phyloP scores from a whole-genome alignment of 2,888 invertebrate genomes.

The Lumbricus terrestris region DNA sequence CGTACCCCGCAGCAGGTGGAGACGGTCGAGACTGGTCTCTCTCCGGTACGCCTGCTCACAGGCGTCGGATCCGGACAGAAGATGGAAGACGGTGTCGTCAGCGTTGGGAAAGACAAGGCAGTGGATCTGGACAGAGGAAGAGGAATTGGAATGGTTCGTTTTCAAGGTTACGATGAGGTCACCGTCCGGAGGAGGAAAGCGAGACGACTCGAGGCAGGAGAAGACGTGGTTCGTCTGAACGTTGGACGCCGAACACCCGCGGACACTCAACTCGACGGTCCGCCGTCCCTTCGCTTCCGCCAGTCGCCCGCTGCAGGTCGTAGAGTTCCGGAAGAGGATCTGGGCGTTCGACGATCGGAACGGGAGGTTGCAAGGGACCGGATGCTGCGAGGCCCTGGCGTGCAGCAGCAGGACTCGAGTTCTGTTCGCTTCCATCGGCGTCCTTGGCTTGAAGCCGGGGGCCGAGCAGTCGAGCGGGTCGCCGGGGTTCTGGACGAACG shows the following conservation, averaged over 20 bases:
- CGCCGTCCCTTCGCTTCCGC: not conserved
- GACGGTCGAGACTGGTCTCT: not conserved
- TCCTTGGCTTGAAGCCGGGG: not conserved
- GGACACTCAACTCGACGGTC: not conserved
- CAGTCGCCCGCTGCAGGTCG: not conserved
- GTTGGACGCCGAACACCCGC: not conserved
- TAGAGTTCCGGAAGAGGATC: not conserved
- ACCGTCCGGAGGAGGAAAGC: not conserved
- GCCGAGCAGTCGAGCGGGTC: slow-evolving; percentile 29
- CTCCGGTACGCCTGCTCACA: not conserved
- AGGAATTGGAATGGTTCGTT: not conserved
- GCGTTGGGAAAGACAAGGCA: not conserved
- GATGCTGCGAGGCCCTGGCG: not conserved
- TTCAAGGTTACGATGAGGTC: not conserved
- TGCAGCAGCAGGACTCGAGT: not conserved
- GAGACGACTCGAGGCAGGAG: slow-evolving; percentile 8
- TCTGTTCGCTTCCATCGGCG: not conserved
- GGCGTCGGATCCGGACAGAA: not conserved
- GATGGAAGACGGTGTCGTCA: not conserved
- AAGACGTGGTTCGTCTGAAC: not conserved
- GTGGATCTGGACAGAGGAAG: not conserved
- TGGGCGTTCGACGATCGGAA: not conserved
- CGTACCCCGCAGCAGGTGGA: not conserved
- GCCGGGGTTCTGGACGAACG: slow-evolving; percentile 24
- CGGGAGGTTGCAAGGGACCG: not conserved